Conservation (phyloP, 2,797 vertebrate species). For the Helostoma temminkii region DNA sequence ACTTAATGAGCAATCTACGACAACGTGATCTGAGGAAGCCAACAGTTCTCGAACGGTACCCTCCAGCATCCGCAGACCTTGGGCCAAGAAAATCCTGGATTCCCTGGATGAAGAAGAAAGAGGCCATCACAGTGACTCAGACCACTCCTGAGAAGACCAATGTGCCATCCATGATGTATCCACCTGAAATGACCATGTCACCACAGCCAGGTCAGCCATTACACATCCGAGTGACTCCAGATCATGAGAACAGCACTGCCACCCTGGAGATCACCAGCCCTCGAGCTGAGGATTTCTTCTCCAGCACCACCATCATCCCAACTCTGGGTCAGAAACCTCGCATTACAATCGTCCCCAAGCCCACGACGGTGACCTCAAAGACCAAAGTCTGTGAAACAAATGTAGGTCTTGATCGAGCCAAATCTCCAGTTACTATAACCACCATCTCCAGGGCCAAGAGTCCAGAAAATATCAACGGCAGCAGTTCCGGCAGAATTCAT, state of each 20-base stretch:
- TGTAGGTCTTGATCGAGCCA: slow-evolving; percentile 81
- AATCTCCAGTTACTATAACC: slow-evolving; percentile 95
- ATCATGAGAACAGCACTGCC: slow-evolving; percentile 91
- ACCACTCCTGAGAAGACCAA: slow-evolving; percentile 73
- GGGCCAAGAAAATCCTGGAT: slow-evolving; percentile 89
- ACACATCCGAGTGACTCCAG: slow-evolving; percentile 94
- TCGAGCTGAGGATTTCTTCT: slow-evolving; percentile 93
- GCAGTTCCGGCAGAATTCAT: slow-evolving; percentile 74
- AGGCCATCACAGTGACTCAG: slow-evolving; percentile 76
- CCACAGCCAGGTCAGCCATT: slow-evolving; percentile 91
- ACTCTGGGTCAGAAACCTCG: slow-evolving; percentile 94
- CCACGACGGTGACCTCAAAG: slow-evolving; percentile 82
- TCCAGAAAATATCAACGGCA: slow-evolving; percentile 79
- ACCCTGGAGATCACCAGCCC: slow-evolving; percentile 96
- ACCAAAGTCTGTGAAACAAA: slow-evolving; percentile 75
- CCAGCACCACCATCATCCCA: slow-evolving; percentile 94
- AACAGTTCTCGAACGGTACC: slow-evolving; percentile 91
- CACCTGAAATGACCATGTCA: slow-evolving; percentile 85
- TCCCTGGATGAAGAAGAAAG: slow-evolving; percentile 94
- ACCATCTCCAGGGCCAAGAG: slow-evolving; percentile 91
- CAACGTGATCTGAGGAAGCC: slow-evolving; percentile 90
- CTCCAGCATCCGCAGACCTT: slow-evolving; percentile 89
- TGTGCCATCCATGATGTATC: slow-evolving; percentile 40
- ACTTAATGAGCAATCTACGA: slow-evolving; percentile 95
- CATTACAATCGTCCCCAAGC: slow-evolving; percentile 94